Conservation (phyloP, 2,888 invertebrate genomes). For the Limnephilus lunatus region DNA sequence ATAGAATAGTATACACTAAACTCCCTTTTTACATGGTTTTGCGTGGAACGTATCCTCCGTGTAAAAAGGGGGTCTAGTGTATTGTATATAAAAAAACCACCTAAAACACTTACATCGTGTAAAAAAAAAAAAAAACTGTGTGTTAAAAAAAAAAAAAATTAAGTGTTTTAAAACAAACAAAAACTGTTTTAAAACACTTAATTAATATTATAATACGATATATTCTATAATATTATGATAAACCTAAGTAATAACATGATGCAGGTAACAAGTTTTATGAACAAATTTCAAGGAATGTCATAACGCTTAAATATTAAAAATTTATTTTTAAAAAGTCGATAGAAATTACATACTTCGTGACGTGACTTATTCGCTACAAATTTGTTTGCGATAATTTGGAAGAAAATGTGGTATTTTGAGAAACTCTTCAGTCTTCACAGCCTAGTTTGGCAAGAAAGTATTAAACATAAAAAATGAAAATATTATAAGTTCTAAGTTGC, state of each 20-base stretch:
- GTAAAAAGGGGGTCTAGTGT: not conserved
- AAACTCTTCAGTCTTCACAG: constrained; percentile 15
- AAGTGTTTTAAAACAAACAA: not conserved
- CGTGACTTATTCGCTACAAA: not conserved
- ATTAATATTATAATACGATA: too few species aligned
- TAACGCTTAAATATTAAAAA: not conserved
- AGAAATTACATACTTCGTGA: not conserved
- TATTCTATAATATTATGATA: not conserved
- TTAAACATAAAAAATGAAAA: not conserved
- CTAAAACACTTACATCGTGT: not conserved
- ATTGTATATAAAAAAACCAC: not conserved
- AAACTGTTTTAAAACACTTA: too few species aligned
- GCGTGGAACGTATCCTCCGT: too few species aligned
- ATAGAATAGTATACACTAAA: not conserved
- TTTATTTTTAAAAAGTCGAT: not conserved
- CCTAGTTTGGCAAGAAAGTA: not conserved
- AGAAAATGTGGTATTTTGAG: not conserved
- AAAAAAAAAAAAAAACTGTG: too few species aligned
- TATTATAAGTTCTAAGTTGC: not conserved
- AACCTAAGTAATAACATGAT: not conserved
- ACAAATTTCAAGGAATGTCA: not conserved
- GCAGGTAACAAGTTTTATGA: not conserved
- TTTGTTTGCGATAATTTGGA: not conserved
- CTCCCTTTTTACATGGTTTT: too few species aligned
- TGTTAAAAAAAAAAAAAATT: too few species aligned